Evolutionary conservation across 2,888 invertebrate genomes (phyloP), one percentile per base, ranked within the genome.

Genomic region (Noctua pronuba): DNA sequence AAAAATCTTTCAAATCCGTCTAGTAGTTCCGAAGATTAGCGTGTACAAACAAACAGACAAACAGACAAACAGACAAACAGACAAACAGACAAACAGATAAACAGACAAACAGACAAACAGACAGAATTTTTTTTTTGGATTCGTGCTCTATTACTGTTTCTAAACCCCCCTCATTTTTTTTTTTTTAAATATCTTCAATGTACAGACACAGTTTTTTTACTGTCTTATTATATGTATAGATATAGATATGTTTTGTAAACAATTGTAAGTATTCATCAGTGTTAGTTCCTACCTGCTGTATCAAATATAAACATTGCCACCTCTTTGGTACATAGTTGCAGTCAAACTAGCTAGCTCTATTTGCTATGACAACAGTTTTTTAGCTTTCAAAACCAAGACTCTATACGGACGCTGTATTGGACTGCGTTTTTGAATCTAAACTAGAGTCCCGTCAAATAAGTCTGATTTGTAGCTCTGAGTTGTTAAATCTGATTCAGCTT

Each of bases 301-400:
- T 8, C 2, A 55, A 55, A 35, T 38, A 21, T 52, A 55, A 55
- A 76, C 18, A 55, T 55, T 65, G 28, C 6, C 76, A 66, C 44
- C 35, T 78, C 24, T 58, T 28, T 18, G 7, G 24, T 35, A 78
- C 35, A n/a, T n/a, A 76, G 31, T 64, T 41, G 52, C n/a, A 35
- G n/a, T 21, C 35, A 73, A 6, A 35, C 46, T 21, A 35, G 7
- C n/a, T 72, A 38, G 21, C 2, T 52, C 0, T 77, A 11, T 64
- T 62, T 62, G 8, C 41, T n/a, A n/a, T 31, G 31, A 31, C 13
- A 24, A 49, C 0, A 21, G 2, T 24, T n/a, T 70, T 28, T 31
- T 55, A 55, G 28, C 5, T 18, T 41, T 55, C 18, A 55, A 55
- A 44, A 55, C 16, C 16, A 13, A 49, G n/a, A 11, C 21, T 46